These are phyloP conservation scores for Nomada goodeniana DNA, from an alignment of 2,888 invertebrate genomes.

Conservation along the genomic window DNA sequence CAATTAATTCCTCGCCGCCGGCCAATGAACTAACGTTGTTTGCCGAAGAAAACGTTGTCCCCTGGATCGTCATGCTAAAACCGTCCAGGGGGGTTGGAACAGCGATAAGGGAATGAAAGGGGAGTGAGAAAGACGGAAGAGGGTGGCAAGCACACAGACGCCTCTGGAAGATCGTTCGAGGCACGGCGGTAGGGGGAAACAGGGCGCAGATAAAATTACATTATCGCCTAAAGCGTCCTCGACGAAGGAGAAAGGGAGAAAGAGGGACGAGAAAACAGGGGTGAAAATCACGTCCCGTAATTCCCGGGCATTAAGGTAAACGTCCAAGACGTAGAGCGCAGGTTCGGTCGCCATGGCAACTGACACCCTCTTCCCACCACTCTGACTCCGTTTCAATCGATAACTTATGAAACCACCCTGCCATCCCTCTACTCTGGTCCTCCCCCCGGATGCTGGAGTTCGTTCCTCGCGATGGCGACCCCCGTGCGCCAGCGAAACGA, in stretches of 20 bases:
- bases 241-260: slow-evolving; percentile 59
- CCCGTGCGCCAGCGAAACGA: slow-evolving; percentile 13
- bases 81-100: not conserved
- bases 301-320: slow-evolving; percentile 84
- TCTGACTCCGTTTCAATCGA: slow-evolving; percentile 80
- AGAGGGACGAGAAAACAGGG: slow-evolving; percentile 55
- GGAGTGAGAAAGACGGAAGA: slow-evolving; percentile 24
- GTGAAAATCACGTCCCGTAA: slow-evolving; percentile 83
- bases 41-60: slow-evolving; percentile 67
- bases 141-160: slow-evolving; percentile 26
- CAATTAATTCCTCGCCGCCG: slow-evolving; percentile 69
- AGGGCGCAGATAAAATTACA: slow-evolving; percentile 81
- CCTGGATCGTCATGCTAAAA: slow-evolving; percentile 36
- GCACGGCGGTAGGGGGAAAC: slow-evolving; percentile 38
- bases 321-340: slow-evolving; percentile 79
- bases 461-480: slow-evolving; percentile 70
- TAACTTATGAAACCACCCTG: slow-evolving; percentile 83
- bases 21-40: slow-evolving; percentile 74
- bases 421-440: slow-evolving; percentile 61
- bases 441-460: slow-evolving; percentile 61
- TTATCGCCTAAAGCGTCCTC: slow-evolving; percentile 82
- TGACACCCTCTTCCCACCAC: slow-evolving; percentile 62
- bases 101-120: slow-evolving; percentile 16
- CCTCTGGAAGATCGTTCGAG: slow-evolving; percentile 35
- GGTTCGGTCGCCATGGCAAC: slow-evolving; percentile 80